These are phyloP conservation scores for Cantharis flavilabris DNA, from an alignment of 2,888 invertebrate species.

Conservation along the genomic window DNA sequence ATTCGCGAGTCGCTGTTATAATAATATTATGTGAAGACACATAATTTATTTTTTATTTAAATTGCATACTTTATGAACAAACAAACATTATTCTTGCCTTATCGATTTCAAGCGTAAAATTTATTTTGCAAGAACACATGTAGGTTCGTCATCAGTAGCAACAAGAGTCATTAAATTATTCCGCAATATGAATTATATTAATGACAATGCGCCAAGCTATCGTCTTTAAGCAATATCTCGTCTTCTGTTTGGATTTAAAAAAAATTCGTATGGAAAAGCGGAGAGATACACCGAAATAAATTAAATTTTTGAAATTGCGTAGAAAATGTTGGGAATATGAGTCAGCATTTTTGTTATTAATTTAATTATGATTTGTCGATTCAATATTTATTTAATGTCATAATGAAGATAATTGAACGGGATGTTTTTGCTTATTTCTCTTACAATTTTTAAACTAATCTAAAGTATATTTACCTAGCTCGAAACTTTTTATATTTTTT, in stretches of 20 bases:
- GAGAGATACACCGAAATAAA: neutral
- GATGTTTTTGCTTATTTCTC: neutral
- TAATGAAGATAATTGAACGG: neutral
- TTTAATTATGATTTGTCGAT: neutral
- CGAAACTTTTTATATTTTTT: neutral
- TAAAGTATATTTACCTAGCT: neutral
- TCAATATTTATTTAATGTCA: neutral
- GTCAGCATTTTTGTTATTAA: neutral
- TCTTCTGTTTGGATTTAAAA: conserved; percentile 37
- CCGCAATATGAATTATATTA: conserved; percentile 50
- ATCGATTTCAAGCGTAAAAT: neutral
- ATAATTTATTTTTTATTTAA: neutral
- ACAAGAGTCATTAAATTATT: conserved; percentile 49
- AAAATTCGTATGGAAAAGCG: neutral
- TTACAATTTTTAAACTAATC: neutral
- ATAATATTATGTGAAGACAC: no score
- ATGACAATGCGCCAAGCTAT: conserved; percentile 43
- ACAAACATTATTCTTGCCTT: neutral
- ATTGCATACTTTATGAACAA: neutral
- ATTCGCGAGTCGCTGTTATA: neutral
- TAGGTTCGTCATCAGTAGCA: conserved; percentile 10
- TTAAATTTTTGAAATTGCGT: neutral
- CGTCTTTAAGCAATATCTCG: conserved; percentile 15
- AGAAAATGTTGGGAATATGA: neutral
- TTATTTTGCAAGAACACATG: conserved; percentile 3